A percentile compares a stretch with the other conserved stretches of the same genome.
Conservation (phyloP, 2,113 vertebrate genomes). For the Mungos mungo region DNA sequence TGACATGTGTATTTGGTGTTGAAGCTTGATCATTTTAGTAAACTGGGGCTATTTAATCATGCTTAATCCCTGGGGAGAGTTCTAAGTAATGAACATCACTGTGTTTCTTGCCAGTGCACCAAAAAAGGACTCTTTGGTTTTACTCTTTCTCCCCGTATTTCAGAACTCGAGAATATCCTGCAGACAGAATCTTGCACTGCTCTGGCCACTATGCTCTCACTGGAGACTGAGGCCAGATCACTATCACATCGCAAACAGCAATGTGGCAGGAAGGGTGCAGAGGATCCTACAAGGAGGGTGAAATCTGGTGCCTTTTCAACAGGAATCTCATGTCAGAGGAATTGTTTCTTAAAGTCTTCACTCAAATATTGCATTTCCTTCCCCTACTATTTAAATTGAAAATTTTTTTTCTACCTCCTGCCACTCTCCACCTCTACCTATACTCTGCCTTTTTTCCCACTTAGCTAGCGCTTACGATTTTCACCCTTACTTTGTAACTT, state of each 20-base stretch:
- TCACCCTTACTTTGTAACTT: neutral
- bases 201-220: neutral
- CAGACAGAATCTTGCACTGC: neutral
- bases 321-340: neutral
- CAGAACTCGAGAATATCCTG: neutral
- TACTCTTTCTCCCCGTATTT: neutral
- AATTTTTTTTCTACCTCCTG: neutral
- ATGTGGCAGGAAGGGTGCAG: fast-evolving
- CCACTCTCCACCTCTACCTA: neutral
- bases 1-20: neutral
- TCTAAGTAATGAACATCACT: neutral
- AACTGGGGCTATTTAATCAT: neutral
- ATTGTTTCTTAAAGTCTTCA: neutral
- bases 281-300: too few relatives aligned
- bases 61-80: neutral
- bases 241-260: neutral
- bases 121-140: neutral
- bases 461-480: neutral
- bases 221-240: neutral
- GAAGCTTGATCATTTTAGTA: neutral
- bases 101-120: neutral
- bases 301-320: neutral
- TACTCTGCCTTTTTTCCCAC: neutral
- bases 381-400: neutral
- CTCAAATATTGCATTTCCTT: neutral